Conservation (phyloP, 2,113 vertebrate species). For the Dipodomys spectabilis region DNA sequence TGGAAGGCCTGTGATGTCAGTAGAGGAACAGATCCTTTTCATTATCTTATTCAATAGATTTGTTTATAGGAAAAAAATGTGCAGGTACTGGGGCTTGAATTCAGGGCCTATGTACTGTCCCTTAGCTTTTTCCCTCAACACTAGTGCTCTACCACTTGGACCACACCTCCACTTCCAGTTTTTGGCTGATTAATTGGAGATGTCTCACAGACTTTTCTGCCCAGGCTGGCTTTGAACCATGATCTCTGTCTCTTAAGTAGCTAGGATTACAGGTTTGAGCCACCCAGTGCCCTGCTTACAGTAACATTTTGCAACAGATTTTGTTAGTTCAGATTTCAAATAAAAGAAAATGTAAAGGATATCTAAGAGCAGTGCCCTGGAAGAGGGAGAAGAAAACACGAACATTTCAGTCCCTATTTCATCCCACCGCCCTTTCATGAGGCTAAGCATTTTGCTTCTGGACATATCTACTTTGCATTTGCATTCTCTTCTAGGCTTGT, state of each 20-base stretch:
- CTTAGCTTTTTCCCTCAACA: no score
- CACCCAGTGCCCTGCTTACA: background rate
- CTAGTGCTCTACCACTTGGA: no score
- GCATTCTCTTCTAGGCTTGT: background rate
- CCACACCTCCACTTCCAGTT: no score
- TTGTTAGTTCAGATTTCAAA: background rate
- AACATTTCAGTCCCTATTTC: slow-evolving; percentile 3
- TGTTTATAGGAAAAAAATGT: no score
- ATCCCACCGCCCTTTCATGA: background rate
- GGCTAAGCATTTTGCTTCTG: background rate
- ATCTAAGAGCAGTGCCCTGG: background rate
- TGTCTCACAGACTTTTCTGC: no score
- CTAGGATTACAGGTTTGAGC: no score
- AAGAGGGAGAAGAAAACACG: background rate
- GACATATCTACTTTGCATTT: background rate
- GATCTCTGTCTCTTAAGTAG: no score
- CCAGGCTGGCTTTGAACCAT: no score
- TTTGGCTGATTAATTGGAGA: no score
- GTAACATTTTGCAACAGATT: background rate
- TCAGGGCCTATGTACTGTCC: no score
- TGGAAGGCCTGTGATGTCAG: background rate
- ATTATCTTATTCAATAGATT: background rate
- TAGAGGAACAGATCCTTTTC: background rate
- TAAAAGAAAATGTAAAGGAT: background rate
- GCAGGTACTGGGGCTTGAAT: no score